Conservation (phyloP, 2,888 invertebrate species). For the Oasisia sp. region DNA sequence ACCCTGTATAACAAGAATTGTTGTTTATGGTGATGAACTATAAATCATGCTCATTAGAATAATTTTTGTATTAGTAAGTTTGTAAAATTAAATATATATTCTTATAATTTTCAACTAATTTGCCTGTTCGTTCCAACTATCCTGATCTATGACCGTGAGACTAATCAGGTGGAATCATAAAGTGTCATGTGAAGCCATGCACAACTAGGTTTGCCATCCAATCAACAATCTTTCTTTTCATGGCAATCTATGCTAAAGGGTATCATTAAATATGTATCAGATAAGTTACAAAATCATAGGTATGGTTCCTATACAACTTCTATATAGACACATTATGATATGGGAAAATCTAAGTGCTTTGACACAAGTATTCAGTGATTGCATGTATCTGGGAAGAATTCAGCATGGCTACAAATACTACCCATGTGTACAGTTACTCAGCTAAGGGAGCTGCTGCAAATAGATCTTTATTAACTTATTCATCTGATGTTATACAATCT, state of each 20-base stretch:
- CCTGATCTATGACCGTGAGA: neutral
- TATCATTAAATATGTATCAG: neutral
- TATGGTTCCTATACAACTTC: neutral
- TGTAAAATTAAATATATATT: neutral
- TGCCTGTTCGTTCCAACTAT: neutral
- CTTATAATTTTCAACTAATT: neutral
- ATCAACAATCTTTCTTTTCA: neutral
- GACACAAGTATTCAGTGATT: neutral
- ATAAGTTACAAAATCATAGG: neutral
- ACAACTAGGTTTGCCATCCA: neutral
- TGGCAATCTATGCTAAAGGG: neutral
- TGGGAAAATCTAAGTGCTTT: constrained; percentile 13
- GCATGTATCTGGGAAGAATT: neutral
- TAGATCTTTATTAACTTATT: no score
- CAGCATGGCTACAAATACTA: neutral
- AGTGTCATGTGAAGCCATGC: neutral
- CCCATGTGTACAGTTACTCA: neutral
- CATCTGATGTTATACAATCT: no score
- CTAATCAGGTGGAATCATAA: neutral
- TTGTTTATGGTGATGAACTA: no score
- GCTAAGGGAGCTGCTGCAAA: no score
- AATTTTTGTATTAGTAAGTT: neutral
- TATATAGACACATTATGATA: neutral
- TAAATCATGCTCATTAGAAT: no score
- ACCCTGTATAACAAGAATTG: no score